Conservation (phyloP, 2,113 vertebrate genomes). For the Rhizomys pruinosus region DNA sequence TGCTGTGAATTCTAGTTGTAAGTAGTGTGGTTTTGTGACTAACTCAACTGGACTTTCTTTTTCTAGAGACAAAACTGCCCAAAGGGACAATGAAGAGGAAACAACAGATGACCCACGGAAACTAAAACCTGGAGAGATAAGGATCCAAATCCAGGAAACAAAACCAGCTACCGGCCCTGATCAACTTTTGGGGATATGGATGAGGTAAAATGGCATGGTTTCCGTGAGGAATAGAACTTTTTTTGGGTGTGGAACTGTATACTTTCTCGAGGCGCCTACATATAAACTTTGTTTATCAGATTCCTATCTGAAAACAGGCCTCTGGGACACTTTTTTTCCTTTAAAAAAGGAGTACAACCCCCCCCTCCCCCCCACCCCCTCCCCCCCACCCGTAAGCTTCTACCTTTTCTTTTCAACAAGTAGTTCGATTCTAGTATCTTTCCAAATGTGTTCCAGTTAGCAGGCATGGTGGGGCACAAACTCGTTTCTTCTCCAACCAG, state of each 20-base stretch:
- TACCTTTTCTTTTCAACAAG: too few relatives aligned
- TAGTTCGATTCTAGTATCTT: too few relatives aligned
- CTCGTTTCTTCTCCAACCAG: too few relatives aligned
- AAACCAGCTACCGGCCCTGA: constrained; percentile 98
- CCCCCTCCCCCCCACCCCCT: too few relatives aligned
- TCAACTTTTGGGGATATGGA: constrained; percentile 99
- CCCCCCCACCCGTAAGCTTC: too few relatives aligned
- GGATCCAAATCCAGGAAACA: constrained; percentile 99
- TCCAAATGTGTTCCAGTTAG: too few relatives aligned
- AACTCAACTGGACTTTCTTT: background rate
- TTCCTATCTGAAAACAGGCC: background rate
- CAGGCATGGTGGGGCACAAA: too few relatives aligned
- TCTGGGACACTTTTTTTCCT: constrained; percentile 7
- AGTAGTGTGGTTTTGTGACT: background rate
- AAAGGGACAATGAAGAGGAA: constrained; percentile 98
- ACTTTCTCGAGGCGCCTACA: background rate
- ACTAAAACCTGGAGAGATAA: constrained; percentile 98
- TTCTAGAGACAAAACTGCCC: constrained; percentile 96
- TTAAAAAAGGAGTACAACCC: too few relatives aligned
- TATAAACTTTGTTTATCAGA: background rate
- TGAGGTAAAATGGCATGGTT: constrained; percentile 88
- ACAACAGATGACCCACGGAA: constrained; percentile 97
- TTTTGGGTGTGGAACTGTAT: constrained; percentile 15
- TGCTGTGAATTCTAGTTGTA: constrained; percentile 27
- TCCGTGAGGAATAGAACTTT: too few relatives aligned